Conservation (phyloP, 2,888 invertebrate genomes). For the Laothoe populi region DNA sequence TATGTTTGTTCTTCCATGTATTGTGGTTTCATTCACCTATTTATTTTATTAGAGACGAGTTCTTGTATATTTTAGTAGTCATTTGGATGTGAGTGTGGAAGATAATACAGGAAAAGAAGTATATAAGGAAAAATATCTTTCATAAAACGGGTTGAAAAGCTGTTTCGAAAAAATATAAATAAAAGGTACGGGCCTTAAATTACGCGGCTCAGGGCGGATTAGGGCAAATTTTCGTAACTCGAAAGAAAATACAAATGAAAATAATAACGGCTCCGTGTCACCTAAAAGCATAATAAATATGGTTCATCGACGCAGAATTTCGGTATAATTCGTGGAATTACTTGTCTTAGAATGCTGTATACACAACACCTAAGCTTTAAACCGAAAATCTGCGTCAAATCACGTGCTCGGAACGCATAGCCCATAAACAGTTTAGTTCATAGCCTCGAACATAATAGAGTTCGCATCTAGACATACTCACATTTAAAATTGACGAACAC, state of each 20-base stretch:
- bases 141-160: conserved; percentile 67
- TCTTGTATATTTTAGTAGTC: conserved; percentile 36
- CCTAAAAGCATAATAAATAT: conserved; percentile 79
- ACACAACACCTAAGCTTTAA: conserved; percentile 24
- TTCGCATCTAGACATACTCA: conserved; percentile 78
- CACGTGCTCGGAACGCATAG: conserved; percentile 72
- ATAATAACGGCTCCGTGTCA: conserved; percentile 80
- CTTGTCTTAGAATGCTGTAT: not conserved
- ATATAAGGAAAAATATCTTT: conserved; percentile 63
- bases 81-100: conserved; percentile 69
- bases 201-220: conserved; percentile 79
- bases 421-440: conserved; percentile 65
- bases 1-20: not conserved
- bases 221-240: conserved; percentile 70
- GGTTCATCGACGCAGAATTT: conserved; percentile 68
- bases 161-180: conserved; percentile 59
- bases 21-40: conserved; percentile 40
- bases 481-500: conserved; percentile 67
- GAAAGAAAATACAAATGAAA: conserved; percentile 70
- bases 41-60: conserved; percentile 20
- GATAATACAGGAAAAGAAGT: conserved; percentile 65
- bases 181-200: conserved; percentile 73
- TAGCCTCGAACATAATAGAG: conserved; percentile 67
- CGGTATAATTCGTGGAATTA: conserved; percentile 42
- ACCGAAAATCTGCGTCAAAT: conserved; percentile 64